Conservation (phyloP, 2,797 vertebrate species). For the Serranus cabrilla region DNA sequence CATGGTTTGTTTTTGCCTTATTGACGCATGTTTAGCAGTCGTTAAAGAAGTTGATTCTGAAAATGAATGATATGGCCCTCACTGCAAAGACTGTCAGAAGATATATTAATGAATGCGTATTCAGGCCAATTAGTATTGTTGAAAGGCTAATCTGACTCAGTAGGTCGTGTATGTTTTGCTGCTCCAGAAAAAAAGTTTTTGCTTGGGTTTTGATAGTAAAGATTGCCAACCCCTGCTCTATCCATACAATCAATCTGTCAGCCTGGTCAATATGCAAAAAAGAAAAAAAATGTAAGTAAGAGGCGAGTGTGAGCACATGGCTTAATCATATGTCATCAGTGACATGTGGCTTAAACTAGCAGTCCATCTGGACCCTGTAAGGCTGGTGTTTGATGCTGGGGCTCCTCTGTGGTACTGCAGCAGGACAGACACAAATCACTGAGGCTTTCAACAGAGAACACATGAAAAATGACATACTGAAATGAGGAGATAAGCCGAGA, state of each 20-base stretch:
- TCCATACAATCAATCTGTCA: constrained; percentile 16
- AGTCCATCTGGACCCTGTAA: constrained; percentile 66
- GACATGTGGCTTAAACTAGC: constrained; percentile 55
- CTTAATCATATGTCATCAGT: constrained; percentile 39
- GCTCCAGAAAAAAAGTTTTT: too few relatives aligned
- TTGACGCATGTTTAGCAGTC: too few relatives aligned
- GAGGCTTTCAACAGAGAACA: constrained; percentile 37
- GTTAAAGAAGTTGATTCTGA: too few relatives aligned
- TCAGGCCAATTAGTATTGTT: too few relatives aligned
- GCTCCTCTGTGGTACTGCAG: constrained; percentile 27
- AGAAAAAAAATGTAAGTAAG: neutral
- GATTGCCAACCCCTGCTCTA: neutral
- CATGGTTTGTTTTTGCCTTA: too few relatives aligned
- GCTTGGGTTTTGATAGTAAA: too few relatives aligned
- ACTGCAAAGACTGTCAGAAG: too few relatives aligned
- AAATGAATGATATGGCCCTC: too few relatives aligned
- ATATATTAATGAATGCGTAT: too few relatives aligned
- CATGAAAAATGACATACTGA: constrained; percentile 38
- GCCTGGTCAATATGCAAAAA: constrained; percentile 2
- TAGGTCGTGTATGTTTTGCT: too few relatives aligned
- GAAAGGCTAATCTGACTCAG: too few relatives aligned
- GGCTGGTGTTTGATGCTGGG: constrained; percentile 53
- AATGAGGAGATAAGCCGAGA: constrained; percentile 1
- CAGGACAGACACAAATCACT: constrained; percentile 52
- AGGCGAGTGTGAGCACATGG: constrained; percentile 15